Conservation (phyloP, 2,797 vertebrate species). For the Chrysocyon brachyurus region DNA sequence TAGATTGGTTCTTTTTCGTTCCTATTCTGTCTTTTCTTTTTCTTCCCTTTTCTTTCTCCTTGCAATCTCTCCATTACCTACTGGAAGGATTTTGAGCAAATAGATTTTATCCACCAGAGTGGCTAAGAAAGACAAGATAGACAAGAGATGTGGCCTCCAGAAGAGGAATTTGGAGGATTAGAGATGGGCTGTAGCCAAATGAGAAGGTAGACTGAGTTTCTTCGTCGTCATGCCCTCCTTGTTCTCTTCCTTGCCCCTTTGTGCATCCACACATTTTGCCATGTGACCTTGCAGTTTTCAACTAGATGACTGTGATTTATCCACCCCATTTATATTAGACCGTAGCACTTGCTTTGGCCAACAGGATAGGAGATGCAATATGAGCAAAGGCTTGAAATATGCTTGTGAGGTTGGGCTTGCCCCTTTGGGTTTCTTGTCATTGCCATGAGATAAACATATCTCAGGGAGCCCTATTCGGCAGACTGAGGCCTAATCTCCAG, state of each 20-base stretch:
- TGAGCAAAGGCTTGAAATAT: slow-evolving; percentile 37
- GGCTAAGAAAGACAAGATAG: neutral
- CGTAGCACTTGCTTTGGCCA: neutral
- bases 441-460: neutral
- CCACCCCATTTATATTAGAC: neutral
- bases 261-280: neutral
- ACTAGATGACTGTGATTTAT: neutral
- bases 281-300: slow-evolving; percentile 10
- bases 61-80: neutral
- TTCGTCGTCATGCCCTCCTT: neutral
- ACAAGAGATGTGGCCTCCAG: neutral
- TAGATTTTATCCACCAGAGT: neutral
- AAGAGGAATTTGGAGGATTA: neutral
- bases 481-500: neutral
- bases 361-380: neutral
- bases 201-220: neutral
- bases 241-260: neutral
- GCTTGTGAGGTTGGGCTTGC: neutral
- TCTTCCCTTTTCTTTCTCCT: neutral
- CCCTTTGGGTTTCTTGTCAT: neutral
- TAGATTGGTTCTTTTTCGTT: neutral
- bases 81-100: neutral
- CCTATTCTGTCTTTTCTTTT: neutral
- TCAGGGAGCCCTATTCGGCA: neutral
- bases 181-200: neutral